phyloP scores from a whole-genome alignment of 2,888 invertebrate species.

The Pachycephus smyrnensis region DNA sequence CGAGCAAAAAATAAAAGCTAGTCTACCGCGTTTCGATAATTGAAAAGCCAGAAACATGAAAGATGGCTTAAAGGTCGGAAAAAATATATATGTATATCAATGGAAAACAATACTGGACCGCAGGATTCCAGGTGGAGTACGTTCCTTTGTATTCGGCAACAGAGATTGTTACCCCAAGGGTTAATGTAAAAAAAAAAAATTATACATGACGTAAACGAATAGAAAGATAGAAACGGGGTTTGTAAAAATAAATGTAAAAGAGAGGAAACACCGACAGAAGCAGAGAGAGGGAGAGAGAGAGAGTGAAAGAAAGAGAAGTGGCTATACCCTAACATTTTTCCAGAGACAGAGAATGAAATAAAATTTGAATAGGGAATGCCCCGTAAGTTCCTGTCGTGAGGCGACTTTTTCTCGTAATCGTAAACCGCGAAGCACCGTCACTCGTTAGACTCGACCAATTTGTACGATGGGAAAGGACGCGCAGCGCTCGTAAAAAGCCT shows the following conservation, averaged over 20 bases:
- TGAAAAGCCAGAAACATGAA: slow-evolving; percentile 37
- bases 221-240: not conserved
- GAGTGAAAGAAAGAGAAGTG: not conserved
- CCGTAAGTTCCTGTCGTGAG: not conserved
- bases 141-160: not conserved
- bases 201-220: not conserved
- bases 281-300: not conserved
- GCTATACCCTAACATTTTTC: slow-evolving; percentile 8
- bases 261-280: slow-evolving; percentile 27
- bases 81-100: not conserved
- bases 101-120: not conserved
- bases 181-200: not conserved
- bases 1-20: slow-evolving; percentile 19
- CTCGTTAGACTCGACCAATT: not conserved
- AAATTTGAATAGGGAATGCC: not conserved
- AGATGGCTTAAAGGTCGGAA: not conserved
- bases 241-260: not conserved
- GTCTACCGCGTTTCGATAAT: slow-evolving; percentile 31
- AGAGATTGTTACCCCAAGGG: not conserved
- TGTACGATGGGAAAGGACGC: not conserved
- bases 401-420: slow-evolving; percentile 3
- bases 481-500: not conserved
- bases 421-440: slow-evolving; percentile 4
- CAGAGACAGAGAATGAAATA: not conserved
- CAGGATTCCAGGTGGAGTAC: not conserved